Percentiles rank a stretch among this genome's conserved stretches.
Conservation (phyloP, 2,888 invertebrate genomes). For the Thecocarcelia acutangulata region DNA sequence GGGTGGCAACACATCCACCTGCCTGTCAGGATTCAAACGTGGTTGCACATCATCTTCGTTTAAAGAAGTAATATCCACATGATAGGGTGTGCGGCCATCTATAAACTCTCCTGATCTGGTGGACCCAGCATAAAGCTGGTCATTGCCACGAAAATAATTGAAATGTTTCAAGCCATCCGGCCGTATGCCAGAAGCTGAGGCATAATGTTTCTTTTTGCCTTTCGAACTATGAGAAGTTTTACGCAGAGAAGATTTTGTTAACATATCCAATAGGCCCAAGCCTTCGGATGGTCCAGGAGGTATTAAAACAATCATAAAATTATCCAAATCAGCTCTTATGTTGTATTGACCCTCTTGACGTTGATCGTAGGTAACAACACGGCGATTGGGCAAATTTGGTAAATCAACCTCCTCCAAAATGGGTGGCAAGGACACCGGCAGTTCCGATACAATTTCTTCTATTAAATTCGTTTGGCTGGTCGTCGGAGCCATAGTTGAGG, state of each 20-base stretch:
- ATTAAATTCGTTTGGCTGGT: conserved; percentile 42
- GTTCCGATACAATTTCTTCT: conserved; percentile 69
- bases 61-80: conserved; percentile 84
- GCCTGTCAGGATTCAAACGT: conserved; percentile 76
- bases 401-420: conserved; percentile 55
- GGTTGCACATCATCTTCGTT: conserved; percentile 74
- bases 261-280: conserved; percentile 75
- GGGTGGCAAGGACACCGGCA: conserved; percentile 58
- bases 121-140: conserved; percentile 48
- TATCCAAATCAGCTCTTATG: conserved; percentile 88
- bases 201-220: conserved; percentile 73
- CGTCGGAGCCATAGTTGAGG: conserved; percentile 27
- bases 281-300: conserved; percentile 76
- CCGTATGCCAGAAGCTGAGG: not conserved
- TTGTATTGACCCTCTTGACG: conserved; percentile 90
- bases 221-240: conserved; percentile 70
- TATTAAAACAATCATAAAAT: conserved; percentile 87
- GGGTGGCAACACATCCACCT: conserved; percentile 80
- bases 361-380: conserved; percentile 83
- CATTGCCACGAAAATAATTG: conserved; percentile 59
- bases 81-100: conserved; percentile 87
- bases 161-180: conserved; percentile 67
- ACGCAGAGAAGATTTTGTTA: conserved; percentile 76
- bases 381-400: conserved; percentile 72
- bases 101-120: conserved; percentile 82